Evolutionary conservation across 92 coral and sea anemone genomes (phyloP), one percentile per base, ranked within the genome.

Genomic region (Porites cylindrica): DNA sequence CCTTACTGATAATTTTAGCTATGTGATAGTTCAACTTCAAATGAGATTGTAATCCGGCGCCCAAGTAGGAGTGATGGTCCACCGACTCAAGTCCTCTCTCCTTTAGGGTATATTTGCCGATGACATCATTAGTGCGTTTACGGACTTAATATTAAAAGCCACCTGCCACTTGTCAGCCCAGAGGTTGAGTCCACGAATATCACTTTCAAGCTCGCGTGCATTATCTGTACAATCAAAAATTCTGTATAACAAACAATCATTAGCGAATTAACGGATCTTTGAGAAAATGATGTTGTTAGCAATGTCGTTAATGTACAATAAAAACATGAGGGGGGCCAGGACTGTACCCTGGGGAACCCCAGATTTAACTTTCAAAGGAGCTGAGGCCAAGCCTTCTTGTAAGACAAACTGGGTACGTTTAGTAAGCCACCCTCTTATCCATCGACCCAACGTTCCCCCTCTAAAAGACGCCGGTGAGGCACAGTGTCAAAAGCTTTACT

Each of bases 281-380:
- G 72, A 43, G 75, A 29, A 70, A 18, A 18, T 32, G 75, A 76
- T 53, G 16, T 53, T 51, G 19, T 53, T 47, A 14, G 80, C 18
- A 29, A 52, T 51, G 62, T 54, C 29, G 14, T 76, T 76, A 13
- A 76, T 76, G 43, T 76, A 53, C 13, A 51, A 29, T 17, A 54
- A 50, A 53, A 76, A 76, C 66, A 76, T 9, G 6, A 51, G 61
- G 7, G 64, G 80, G 10, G 19, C 62, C 63, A 74, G 32, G 4
- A 74, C 78, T 38, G 78, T 50, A n/a, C 78, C 78, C 43, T 32
- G 76, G 64, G 80, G 80, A 9, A 75, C 80, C 29, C 63, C 64
- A 47, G 80, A 75, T 21, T 20, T 52, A 43, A 75, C 64, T 23
- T 26, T 26, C 47, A 53, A 50, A 60, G 62, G 63, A 16, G 63